phyloP scores from a whole-genome alignment of 2,797 vertebrate genomes.

The Catamblyrhynchus diadema region DNA sequence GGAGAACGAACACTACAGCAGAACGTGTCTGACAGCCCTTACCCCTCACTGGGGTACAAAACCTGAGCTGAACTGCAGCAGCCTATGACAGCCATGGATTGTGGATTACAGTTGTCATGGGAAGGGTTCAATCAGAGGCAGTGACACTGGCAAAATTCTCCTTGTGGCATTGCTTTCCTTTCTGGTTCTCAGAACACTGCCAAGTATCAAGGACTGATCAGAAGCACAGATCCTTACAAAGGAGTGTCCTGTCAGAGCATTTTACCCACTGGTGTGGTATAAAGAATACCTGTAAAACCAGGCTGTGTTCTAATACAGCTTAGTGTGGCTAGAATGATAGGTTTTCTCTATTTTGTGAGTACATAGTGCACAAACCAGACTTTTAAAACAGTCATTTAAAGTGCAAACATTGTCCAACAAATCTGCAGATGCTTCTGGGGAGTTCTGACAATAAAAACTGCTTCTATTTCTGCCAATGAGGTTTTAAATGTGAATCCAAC shows the following conservation, averaged over 20 bases:
- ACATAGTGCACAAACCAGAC: not conserved
- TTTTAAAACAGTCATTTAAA: not conserved
- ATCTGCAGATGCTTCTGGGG: not conserved
- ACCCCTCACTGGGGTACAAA: not conserved
- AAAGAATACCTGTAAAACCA: accelerated
- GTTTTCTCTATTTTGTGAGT: not conserved
- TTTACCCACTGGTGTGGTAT: not conserved
- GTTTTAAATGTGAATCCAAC: not conserved
- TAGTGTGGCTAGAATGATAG: accelerated
- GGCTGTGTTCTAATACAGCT: not conserved
- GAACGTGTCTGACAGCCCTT: accelerated
- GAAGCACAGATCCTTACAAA: not conserved
- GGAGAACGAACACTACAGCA: not conserved
- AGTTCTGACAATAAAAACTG: not conserved
- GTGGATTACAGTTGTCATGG: accelerated
- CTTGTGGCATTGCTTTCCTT: not conserved
- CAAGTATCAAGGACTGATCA: not conserved
- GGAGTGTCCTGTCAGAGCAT: not conserved
- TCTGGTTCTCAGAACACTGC: not conserved
- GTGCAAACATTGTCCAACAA: not conserved
- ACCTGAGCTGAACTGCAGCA: not conserved
- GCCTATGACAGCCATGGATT: accelerated
- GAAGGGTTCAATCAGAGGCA: not conserved
- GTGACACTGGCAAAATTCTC: not conserved
- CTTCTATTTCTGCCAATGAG: not conserved